phyloP scores from a whole-genome alignment of 2,797 vertebrate species.

The Benthosema pterotum region DNA sequence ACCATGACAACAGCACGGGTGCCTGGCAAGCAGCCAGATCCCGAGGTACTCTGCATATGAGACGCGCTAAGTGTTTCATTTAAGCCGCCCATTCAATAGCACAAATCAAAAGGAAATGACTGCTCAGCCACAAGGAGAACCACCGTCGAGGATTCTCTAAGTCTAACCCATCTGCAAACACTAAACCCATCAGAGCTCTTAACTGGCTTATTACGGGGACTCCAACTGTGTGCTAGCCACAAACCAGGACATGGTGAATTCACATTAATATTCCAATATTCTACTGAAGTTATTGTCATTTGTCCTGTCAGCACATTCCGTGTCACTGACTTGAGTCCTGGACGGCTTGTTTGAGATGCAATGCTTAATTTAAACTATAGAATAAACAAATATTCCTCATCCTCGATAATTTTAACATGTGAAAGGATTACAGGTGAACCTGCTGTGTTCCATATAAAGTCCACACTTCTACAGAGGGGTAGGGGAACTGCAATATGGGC shows the following conservation, averaged over 20 bases:
- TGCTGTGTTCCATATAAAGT: not conserved
- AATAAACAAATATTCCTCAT: too few relatives aligned
- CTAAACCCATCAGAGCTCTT: slow-evolving; percentile 6
- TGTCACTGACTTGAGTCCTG: too few relatives aligned
- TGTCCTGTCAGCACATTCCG: too few relatives aligned
- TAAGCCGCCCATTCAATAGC: slow-evolving; percentile 18
- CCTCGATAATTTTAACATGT: too few relatives aligned
- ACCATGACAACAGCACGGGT: slow-evolving; percentile 66
- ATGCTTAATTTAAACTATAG: too few relatives aligned
- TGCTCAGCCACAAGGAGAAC: slow-evolving; percentile 3
- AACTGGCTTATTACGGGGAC: too few relatives aligned
- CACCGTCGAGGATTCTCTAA: not conserved
- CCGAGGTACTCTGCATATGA: slow-evolving; percentile 54
- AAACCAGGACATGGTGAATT: too few relatives aligned
- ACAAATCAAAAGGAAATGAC: slow-evolving; percentile 8
- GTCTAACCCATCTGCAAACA: not conserved
- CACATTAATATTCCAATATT: too few relatives aligned
- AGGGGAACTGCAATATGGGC: not conserved
- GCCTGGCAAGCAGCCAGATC: slow-evolving; percentile 56
- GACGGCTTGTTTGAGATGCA: too few relatives aligned
- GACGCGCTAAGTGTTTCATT: slow-evolving; percentile 53
- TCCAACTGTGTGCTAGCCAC: too few relatives aligned
- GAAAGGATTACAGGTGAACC: not conserved
- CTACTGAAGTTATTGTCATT: too few relatives aligned
- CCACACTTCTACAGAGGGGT: not conserved